Conservation (phyloP, 2,888 invertebrate species). For the Cataglyphis albicans region DNA sequence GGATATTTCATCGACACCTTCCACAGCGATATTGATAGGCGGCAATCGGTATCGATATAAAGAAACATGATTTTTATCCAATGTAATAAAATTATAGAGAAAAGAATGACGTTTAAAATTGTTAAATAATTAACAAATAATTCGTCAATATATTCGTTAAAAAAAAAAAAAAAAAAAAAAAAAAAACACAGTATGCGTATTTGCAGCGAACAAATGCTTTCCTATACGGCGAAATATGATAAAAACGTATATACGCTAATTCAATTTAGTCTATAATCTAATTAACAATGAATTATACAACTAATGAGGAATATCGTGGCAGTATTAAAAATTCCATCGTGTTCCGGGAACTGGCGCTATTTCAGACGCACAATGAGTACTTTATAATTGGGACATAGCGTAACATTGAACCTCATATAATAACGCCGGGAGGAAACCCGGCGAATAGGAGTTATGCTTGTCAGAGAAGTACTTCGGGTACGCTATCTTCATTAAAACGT, state of each 20-base stretch:
- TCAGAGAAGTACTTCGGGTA: constrained; percentile 37
- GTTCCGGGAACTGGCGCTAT: constrained; percentile 50
- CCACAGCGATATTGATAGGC: not conserved
- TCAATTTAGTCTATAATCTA: constrained; percentile 39
- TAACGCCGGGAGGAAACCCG: constrained; percentile 28
- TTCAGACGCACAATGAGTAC: constrained; percentile 51
- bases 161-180: not conserved
- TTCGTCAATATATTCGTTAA: constrained; percentile 2
- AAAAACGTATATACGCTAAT: constrained; percentile 38
- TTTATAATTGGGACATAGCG: constrained; percentile 56
- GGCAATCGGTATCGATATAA: not conserved
- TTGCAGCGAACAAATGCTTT: not conserved
- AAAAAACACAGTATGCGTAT: not conserved
- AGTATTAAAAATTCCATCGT: constrained; percentile 51
- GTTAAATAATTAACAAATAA: not conserved
- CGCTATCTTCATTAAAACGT: constrained; percentile 52
- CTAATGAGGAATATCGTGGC: constrained; percentile 45
- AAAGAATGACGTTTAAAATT: not conserved
- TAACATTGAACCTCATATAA: constrained; percentile 50
- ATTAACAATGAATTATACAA: constrained; percentile 44
- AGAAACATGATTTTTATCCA: not conserved
- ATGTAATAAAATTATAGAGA: not conserved
- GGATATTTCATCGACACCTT: not conserved
- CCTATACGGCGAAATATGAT: constrained; percentile 12
- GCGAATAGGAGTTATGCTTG: constrained; percentile 42